Percentiles rank a stretch among this genome's conserved stretches.
Evolutionary conservation across 2,888 invertebrate species (phyloP).

Genomic region (Microplitis deprimator): DNA sequence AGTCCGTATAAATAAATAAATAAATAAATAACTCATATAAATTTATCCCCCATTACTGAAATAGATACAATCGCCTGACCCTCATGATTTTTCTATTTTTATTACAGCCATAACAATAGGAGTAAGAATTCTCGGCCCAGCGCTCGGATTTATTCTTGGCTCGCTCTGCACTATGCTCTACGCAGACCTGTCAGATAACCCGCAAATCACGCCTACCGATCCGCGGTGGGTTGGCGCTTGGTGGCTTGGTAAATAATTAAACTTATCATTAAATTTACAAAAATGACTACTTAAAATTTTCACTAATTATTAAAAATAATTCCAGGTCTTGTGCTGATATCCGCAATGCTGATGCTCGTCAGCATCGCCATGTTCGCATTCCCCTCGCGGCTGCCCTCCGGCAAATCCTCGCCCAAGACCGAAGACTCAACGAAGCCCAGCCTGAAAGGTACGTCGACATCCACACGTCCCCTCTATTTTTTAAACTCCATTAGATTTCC

Average conservation of each 20-base stretch:
- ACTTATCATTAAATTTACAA: background rate
- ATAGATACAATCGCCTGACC: no score
- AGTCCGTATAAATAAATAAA: background rate
- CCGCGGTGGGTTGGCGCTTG: slow-evolving; percentile 96
- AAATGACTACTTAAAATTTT: no score
- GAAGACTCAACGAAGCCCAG: slow-evolving; percentile 74
- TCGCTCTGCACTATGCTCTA: slow-evolving; percentile 91
- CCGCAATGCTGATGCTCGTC: slow-evolving; percentile 85
- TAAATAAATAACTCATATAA: no score
- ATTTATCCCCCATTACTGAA: no score
- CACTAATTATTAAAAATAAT: slow-evolving; percentile 32
- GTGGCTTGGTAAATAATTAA: slow-evolving; percentile 87
- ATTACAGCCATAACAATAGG: slow-evolving; percentile 89
- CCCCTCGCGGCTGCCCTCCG: slow-evolving; percentile 82
- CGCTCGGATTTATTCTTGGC: slow-evolving; percentile 90
- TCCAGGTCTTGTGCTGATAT: slow-evolving; percentile 88
- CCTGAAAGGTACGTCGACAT: slow-evolving; percentile 75
- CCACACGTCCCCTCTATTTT: background rate
- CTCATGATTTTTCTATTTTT: no score
- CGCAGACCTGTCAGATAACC: slow-evolving; percentile 83
- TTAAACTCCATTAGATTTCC: background rate
- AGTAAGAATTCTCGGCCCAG: slow-evolving; percentile 91
- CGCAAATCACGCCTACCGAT: slow-evolving; percentile 84
- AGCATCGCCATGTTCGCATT: slow-evolving; percentile 93
- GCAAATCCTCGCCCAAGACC: slow-evolving; percentile 63